phyloP scores from a whole-genome alignment of 2,113 vertebrate genomes.

The Chloroceryle aenea region DNA sequence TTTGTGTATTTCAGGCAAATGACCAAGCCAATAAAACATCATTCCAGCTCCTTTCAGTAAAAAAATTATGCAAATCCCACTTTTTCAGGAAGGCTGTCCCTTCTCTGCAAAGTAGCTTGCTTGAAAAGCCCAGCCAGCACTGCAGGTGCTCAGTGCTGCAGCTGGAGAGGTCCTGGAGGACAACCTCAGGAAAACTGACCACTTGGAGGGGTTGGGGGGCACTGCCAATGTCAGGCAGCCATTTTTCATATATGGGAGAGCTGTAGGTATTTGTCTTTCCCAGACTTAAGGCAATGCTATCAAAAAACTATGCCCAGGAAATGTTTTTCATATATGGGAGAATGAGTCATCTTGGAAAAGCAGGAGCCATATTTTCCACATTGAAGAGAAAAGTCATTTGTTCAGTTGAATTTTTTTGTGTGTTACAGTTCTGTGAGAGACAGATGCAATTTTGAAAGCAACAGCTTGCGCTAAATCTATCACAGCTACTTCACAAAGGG shows the following conservation, averaged over 20 bases:
- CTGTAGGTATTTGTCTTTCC: not conserved
- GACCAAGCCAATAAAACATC: not conserved
- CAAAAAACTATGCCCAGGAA: not conserved
- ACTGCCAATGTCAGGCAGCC: not conserved
- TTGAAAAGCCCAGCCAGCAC: rapidly evolving
- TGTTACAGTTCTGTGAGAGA: not conserved
- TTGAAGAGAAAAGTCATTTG: not conserved
- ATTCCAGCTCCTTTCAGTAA: not conserved
- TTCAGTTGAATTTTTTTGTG: not conserved
- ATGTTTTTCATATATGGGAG: not conserved
- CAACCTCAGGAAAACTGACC: rapidly evolving
- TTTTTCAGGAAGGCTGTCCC: not conserved
- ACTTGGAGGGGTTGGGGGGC: not conserved
- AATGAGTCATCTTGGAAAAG: not conserved
- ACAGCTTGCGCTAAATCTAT: not conserved
- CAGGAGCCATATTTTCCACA: not conserved
- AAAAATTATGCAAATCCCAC: not conserved
- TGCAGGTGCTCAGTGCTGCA: rapidly evolving
- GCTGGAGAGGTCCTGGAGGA: rapidly evolving
- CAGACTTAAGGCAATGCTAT: not conserved
- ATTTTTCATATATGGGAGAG: too few species aligned
- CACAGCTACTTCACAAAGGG: not conserved
- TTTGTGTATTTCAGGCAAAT: not conserved
- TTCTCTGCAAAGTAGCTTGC: not conserved
- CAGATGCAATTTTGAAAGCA: not conserved